A percentile compares a stretch with the other conserved stretches of the same genome.
These are phyloP conservation scores for Gymnosoma rotundatum DNA, from an alignment of 2,888 invertebrate species.

Conservation along the genomic window DNA sequence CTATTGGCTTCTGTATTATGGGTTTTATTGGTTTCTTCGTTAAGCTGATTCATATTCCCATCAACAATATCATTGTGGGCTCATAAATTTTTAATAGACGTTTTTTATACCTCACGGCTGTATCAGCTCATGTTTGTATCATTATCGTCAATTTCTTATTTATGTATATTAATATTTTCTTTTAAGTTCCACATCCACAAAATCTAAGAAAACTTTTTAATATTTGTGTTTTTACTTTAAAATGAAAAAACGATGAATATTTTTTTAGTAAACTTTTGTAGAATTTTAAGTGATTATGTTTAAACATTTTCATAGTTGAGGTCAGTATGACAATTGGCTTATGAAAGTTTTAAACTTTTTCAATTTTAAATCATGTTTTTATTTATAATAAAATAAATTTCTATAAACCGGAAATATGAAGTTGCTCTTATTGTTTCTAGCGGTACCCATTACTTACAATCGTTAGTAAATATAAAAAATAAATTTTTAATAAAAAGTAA, in stretches of 20 bases:
- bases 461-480: too few relatives aligned
- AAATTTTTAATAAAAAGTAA: too few relatives aligned
- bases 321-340: neutral
- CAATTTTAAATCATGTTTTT: conserved; percentile 50
- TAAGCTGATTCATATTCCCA: conserved; percentile 99
- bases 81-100: conserved; percentile 83
- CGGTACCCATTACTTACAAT: too few relatives aligned
- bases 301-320: conserved; percentile 28
- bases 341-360: conserved; percentile 35
- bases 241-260: conserved; percentile 10
- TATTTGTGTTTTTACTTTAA: conserved; percentile 43
- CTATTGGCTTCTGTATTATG: conserved; percentile 99
- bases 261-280: conserved; percentile 57
- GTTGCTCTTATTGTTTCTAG: neutral
- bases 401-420: conserved; percentile 18
- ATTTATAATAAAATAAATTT: conserved; percentile 66
- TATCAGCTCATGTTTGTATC: conserved; percentile 68
- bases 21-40: conserved; percentile 99
- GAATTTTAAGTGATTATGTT: conserved; percentile 49
- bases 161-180: conserved; percentile 49
- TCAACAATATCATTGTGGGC: conserved; percentile 97
- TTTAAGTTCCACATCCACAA: conserved; percentile 62
- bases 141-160: conserved; percentile 59
- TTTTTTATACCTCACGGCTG: conserved; percentile 62
- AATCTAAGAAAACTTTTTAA: conserved; percentile 45